Evolutionary conservation across 2,113 vertebrate species (phyloP).

Genomic region (Chinchilla lanigera): DNA sequence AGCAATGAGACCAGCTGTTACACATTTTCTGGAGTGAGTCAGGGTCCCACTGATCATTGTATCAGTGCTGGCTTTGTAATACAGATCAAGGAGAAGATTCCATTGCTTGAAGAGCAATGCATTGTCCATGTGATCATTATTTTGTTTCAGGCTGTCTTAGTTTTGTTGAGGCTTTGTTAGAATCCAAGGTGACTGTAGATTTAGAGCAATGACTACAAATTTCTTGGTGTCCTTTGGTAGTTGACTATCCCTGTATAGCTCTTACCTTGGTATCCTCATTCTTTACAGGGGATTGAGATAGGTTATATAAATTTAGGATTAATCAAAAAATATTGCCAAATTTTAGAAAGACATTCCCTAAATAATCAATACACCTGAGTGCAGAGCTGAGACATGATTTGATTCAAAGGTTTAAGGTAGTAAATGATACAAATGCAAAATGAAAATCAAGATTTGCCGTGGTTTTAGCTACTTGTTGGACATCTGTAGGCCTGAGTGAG

Average conservation of each 20-base stretch:
- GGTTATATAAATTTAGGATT: neutral
- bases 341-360: neutral
- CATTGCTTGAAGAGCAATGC: neutral
- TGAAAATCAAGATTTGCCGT: neutral
- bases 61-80: neutral
- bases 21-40: neutral
- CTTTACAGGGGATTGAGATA: neutral
- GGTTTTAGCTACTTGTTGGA: neutral
- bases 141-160: neutral
- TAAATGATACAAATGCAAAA: neutral
- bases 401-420: neutral
- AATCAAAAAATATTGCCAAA: neutral
- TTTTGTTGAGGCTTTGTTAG: neutral
- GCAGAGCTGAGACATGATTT: neutral
- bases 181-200: neutral
- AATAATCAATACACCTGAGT: neutral
- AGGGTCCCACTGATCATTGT: neutral
- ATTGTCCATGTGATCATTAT: neutral
- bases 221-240: neutral
- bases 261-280: neutral
- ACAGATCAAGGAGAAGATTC: neutral
- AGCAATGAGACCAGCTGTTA: neutral
- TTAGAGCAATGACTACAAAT: neutral
- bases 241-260: neutral
- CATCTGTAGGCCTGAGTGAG: neutral